Conservation (phyloP, 2,797 vertebrate genomes). For the Ctenochaetus hawaiiensis region DNA sequence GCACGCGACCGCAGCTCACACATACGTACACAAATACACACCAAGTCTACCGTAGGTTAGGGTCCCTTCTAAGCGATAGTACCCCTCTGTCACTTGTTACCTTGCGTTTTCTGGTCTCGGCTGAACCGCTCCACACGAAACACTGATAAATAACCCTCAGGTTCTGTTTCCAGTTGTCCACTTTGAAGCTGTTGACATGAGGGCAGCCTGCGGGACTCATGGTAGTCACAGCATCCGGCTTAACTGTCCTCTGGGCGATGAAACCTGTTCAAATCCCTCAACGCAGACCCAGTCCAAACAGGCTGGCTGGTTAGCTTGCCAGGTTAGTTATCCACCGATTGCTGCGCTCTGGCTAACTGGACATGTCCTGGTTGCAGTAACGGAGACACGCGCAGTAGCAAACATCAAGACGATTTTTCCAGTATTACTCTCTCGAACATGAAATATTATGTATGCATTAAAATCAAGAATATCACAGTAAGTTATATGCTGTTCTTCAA, state of each 20-base stretch:
- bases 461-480: constrained; percentile 16
- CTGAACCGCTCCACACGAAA: constrained; percentile 96
- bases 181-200: constrained; percentile 96
- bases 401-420: constrained; percentile 64
- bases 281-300: constrained; percentile 52
- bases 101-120: constrained; percentile 97
- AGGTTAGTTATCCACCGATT: constrained; percentile 73
- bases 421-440: constrained; percentile 52
- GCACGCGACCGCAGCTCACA: constrained; percentile 38
- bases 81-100: constrained; percentile 76
- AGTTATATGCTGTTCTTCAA: constrained; percentile 27
- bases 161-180: constrained; percentile 99
- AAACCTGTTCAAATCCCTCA: constrained; percentile 61
- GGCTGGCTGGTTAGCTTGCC: constrained; percentile 68
- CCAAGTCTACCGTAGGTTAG: not conserved
- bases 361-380: constrained; percentile 69
- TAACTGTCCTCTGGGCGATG: constrained; percentile 56
- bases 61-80: constrained; percentile 17
- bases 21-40: constrained; percentile 11
- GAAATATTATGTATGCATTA: constrained; percentile 23
- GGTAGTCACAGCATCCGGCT: constrained; percentile 82
- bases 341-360: constrained; percentile 77
- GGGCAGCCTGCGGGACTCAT: constrained; percentile 96
- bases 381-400: constrained; percentile 62
- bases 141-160: constrained; percentile 97